Evolutionary conservation across 1,140 invertebrate genomes (phyloP), one percentile per base, ranked within the genome.

Genomic region (Littorina saxatilis): DNA sequence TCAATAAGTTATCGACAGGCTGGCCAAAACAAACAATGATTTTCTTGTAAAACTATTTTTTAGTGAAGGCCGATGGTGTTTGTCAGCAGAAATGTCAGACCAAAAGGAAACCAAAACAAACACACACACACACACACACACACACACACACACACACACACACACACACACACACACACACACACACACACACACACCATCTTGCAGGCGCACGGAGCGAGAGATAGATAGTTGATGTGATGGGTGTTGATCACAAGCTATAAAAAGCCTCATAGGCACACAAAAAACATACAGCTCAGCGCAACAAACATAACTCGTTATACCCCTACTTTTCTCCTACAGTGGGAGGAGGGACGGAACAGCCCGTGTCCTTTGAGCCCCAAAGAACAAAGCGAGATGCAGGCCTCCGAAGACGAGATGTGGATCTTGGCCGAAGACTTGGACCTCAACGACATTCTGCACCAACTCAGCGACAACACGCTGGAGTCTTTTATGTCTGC

Each of bases 311-410:
- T n/a, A n/a, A n/a, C n/a, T n/a, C n/a, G n/a, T n/a, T n/a, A n/a
- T n/a, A n/a, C n/a, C n/a, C n/a, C n/a, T 63, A 63, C 23, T 27
- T 27, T 63, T 23, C 9, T 9, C 66, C 29, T 17, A 27, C 32
- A 76, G 74, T 39, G 55, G 29, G 20, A 37, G 23, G 47, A 76
- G 2, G n/a, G 47, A 27, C 2, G 11, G 1, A 37, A 11, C 1
- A 32, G 9, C 1, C 32, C 50, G 40, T 55, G 29, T 17, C 74
- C 74, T 0, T 17, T 76, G 74, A 58, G 74, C 47, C 50, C 3
- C 47, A 76, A 76, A 39, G 74, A 76, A 23, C 74, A 76, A 27
- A 50, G 23, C 15, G 74, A 76, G 50, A 76, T 29, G 50, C 50
- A 58, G 47, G 29, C 29, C 7, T 32, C 29, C 2, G 47, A 55